These are phyloP conservation scores for Chromoteleia sp. DNA, from an alignment of 2,888 invertebrate species.

Conservation along the genomic window DNA sequence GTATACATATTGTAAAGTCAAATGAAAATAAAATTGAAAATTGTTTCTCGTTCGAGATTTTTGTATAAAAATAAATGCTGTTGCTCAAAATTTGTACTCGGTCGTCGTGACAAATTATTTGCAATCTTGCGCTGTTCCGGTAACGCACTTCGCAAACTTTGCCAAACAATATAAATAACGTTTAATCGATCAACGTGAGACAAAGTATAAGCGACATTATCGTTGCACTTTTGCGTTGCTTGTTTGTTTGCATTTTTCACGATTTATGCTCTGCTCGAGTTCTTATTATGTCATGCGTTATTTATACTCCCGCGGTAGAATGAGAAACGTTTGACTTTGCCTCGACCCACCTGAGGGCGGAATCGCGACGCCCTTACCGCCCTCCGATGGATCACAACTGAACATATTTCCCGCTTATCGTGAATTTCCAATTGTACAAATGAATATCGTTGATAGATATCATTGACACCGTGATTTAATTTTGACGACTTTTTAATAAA, in stretches of 20 bases:
- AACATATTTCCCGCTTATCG: constrained; percentile 71
- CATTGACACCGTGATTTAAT: neutral
- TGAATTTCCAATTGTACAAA: constrained; percentile 39
- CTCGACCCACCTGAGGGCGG: constrained; percentile 84
- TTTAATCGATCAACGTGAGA: constrained; percentile 5
- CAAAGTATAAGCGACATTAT: constrained; percentile 17
- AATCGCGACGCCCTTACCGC: constrained; percentile 83
- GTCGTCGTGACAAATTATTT: no score
- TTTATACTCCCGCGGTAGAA: constrained; percentile 75
- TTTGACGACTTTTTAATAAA: neutral
- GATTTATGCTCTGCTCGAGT: constrained; percentile 56
- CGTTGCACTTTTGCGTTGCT: constrained; percentile 22
- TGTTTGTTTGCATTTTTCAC: constrained; percentile 56
- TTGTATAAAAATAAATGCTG: no score
- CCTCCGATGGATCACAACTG: constrained; percentile 83
- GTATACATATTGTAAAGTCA: no score
- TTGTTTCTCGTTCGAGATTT: no score
- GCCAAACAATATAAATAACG: constrained; percentile 4
- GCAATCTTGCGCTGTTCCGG: neutral
- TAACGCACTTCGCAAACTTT: constrained; percentile 2
- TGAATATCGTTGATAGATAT: constrained; percentile 28
- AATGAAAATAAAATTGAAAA: no score
- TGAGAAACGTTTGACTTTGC: constrained; percentile 82
- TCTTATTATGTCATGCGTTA: constrained; percentile 69
- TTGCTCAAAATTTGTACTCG: no score